Evolutionary conservation across 2,113 vertebrate genomes (phyloP).

Genomic region (Excalfactoria chinensis): DNA sequence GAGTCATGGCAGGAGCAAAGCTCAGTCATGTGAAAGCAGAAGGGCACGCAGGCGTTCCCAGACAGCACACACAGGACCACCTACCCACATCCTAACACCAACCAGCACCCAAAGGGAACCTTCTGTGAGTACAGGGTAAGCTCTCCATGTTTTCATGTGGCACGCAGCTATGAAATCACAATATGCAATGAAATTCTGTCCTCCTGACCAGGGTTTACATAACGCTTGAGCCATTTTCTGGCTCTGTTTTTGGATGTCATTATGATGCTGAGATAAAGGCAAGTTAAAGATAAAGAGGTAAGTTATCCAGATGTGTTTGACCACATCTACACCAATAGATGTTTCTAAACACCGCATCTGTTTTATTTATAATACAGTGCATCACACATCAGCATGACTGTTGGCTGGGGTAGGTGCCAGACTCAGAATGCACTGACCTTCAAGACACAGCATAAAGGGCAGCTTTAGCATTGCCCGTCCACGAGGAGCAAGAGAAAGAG

Average conservation of each 20-base stretch:
- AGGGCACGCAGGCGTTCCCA: neutral
- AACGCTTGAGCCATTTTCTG: neutral
- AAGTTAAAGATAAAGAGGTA: too few species aligned
- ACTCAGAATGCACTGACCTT: neutral
- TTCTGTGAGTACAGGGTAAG: neutral
- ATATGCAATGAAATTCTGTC: neutral
- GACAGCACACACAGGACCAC: neutral
- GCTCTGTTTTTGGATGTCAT: neutral
- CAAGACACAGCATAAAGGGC: neutral
- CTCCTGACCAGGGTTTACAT: neutral
- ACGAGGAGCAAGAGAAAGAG: neutral
- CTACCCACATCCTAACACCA: neutral
- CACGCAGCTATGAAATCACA: neutral
- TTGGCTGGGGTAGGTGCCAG: neutral
- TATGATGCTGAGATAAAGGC: neutral
- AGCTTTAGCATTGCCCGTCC: neutral
- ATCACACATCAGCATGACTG: neutral
- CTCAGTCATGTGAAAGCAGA: conserved; percentile 47
- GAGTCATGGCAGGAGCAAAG: conserved; percentile 49
- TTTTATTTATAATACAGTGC: rapidly evolving
- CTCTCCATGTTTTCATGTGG: neutral
- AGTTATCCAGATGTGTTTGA: neutral
- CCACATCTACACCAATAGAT: neutral
- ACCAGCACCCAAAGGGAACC: neutral
- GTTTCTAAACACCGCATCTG: neutral